Percentiles rank a stretch among this genome's conserved stretches.
Evolutionary conservation across 2,888 invertebrate genomes (phyloP).

Genomic region (Trilocha varians): DNA sequence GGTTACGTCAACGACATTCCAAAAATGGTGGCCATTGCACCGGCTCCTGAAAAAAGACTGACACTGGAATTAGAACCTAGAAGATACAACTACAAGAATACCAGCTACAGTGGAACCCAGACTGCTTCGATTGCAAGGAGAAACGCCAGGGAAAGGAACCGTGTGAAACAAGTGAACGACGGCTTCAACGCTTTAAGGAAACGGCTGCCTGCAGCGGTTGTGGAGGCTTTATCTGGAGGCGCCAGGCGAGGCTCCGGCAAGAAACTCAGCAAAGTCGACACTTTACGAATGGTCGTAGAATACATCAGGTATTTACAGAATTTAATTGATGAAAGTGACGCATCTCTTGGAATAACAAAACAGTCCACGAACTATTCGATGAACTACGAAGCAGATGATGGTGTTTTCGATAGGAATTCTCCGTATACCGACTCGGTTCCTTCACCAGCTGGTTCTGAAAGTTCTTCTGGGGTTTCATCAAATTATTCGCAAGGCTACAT

Average conservation of each 20-base stretch:
- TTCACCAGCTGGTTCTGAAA: conserved; percentile 80
- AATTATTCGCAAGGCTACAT: conserved; percentile 41
- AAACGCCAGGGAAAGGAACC: conserved; percentile 95
- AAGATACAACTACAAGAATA: conserved; percentile 78
- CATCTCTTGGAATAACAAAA: conserved; percentile 45
- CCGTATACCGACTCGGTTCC: conserved; percentile 69
- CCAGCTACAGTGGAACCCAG: conserved; percentile 73
- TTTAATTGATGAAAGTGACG: conserved; percentile 81
- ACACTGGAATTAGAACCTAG: conserved; percentile 49
- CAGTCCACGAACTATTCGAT: conserved; percentile 18
- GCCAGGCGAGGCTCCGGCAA: conserved; percentile 84
- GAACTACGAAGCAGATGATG: conserved; percentile 45
- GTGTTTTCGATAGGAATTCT: conserved; percentile 46
- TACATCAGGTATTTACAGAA: conserved; percentile 88
- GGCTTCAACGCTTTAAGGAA: conserved; percentile 90
- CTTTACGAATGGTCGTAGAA: conserved; percentile 89
- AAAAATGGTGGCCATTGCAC: conserved; percentile 67
- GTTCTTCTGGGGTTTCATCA: conserved; percentile 73
- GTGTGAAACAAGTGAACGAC: conserved; percentile 95
- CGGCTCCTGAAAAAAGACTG: conserved; percentile 57
- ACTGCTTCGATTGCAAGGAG: conserved; percentile 89
- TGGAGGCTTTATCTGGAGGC: conserved; percentile 76
- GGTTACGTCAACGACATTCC: conserved; percentile 28
- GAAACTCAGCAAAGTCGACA: conserved; percentile 93
- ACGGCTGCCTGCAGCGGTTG: conserved; percentile 86